phyloP scores from a whole-genome alignment of 1,140 invertebrate species.

The Tetramorium alpestre region DNA sequence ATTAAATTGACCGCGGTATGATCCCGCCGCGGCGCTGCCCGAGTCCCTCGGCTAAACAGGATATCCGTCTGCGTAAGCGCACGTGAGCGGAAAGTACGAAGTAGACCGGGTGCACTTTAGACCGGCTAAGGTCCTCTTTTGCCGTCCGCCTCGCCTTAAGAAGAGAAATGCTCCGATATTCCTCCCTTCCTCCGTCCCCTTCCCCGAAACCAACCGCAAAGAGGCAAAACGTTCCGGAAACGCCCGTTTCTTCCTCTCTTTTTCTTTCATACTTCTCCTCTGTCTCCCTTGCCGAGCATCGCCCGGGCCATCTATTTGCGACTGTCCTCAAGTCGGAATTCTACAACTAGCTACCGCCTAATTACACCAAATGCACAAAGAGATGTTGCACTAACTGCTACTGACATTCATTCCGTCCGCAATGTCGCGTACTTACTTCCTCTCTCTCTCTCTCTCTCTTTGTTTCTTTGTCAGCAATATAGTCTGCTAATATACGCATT shows the following conservation, averaged over 20 bases:
- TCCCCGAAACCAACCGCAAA: slow-evolving; percentile 15
- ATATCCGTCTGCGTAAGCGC: slow-evolving; percentile 51
- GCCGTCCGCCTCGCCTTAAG: neutral
- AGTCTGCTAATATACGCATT: neutral
- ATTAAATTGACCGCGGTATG: slow-evolving; percentile 67
- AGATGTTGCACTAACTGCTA: slow-evolving; percentile 40
- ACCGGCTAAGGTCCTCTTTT: neutral
- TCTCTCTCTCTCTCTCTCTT: neutral
- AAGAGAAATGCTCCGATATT: slow-evolving; percentile 44
- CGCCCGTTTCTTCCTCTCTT: neutral
- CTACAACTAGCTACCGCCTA: slow-evolving; percentile 41
- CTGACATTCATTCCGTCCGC: slow-evolving; percentile 28
- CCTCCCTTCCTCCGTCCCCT: neutral
- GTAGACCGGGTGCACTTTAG: slow-evolving; percentile 51
- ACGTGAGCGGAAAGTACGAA: slow-evolving; percentile 66
- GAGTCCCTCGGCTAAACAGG: slow-evolving; percentile 37
- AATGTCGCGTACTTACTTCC: neutral
- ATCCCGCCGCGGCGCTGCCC: slow-evolving; percentile 21
- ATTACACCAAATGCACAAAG: slow-evolving; percentile 34
- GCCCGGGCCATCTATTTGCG: slow-evolving; percentile 22
- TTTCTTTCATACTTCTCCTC: neutral
- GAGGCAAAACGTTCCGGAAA: slow-evolving; percentile 52
- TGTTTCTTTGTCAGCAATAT: neutral
- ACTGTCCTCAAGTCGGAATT: slow-evolving; percentile 54
- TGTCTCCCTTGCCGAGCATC: neutral